Percentiles rank a stretch among this genome's conserved stretches.
Evolutionary conservation across 2,797 vertebrate genomes (phyloP).

Genomic region (Dipus sagitta): DNA sequence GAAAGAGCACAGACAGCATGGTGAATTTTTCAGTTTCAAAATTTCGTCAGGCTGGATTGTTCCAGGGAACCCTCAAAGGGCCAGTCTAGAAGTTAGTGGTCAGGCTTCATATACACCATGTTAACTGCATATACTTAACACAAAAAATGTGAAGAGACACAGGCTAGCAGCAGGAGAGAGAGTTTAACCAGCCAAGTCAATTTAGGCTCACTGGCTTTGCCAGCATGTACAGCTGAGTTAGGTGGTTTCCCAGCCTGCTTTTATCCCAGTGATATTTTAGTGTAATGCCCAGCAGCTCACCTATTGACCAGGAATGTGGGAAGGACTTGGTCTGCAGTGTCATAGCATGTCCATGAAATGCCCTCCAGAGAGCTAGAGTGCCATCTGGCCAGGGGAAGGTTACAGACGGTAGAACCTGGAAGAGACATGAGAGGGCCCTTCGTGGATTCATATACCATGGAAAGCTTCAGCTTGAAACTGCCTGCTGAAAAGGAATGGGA

Average conservation of each 20-base stretch:
- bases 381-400: not conserved
- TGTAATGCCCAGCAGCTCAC: not conserved
- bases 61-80: not conserved
- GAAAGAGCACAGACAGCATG: constrained; percentile 47
- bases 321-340: not conserved
- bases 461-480: not conserved
- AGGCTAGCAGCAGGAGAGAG: not conserved
- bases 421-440: no score
- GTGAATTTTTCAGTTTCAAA: constrained; percentile 56
- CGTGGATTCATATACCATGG: not conserved
- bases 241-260: not conserved
- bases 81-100: constrained; percentile 35
- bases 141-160: not conserved
- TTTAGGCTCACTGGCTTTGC: constrained; percentile 40
- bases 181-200: constrained; percentile 27
- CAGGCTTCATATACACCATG: not conserved
- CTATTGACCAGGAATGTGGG: not conserved
- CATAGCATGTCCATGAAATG: not conserved
- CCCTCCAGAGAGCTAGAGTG: not conserved
- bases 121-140: constrained; percentile 16
- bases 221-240: constrained; percentile 25
- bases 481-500: not conserved
- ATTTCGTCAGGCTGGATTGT: constrained; percentile 1
- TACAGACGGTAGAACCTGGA: not conserved
- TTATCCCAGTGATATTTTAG: constrained; percentile 24